phyloP scores from a whole-genome alignment of 2,113 vertebrate species.

The Physeter macrocephalus region DNA sequence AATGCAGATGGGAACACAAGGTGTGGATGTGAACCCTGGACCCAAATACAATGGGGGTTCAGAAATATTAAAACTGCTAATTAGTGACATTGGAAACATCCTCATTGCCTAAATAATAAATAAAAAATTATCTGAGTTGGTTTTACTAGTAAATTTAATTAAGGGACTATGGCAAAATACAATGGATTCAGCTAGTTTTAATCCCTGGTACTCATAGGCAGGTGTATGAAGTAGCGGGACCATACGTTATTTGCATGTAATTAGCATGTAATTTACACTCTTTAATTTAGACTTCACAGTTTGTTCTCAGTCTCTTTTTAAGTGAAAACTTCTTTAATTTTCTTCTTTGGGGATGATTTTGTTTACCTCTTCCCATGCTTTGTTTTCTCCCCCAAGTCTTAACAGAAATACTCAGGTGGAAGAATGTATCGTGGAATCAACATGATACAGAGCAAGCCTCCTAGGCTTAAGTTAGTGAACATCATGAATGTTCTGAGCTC shows the following conservation, averaged over 20 bases:
- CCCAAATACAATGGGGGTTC: neutral
- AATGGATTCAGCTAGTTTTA: constrained; percentile 31
- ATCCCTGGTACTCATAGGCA: neutral
- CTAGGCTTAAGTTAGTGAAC: neutral
- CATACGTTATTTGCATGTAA: neutral
- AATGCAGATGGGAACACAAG: constrained; percentile 47
- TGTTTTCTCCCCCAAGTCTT: neutral
- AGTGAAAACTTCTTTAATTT: neutral
- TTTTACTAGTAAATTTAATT: constrained; percentile 22
- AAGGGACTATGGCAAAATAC: neutral
- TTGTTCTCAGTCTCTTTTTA: constrained; percentile 25
- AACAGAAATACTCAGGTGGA: neutral
- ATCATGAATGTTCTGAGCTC: neutral
- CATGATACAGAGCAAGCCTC: neutral
- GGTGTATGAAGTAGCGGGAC: neutral
- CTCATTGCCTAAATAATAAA: constrained; percentile 28
- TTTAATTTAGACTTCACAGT: neutral
- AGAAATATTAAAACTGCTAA: constrained; percentile 46
- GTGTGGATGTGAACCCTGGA: neutral
- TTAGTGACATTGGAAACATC: constrained; percentile 15
- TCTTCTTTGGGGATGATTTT: neutral
- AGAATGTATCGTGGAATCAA: neutral
- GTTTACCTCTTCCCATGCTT: neutral
- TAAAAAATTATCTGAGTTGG: constrained; percentile 25
- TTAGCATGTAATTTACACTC: constrained; percentile 18